Evolutionary conservation across 1,140 invertebrate species (phyloP).

Genomic region (Galendromus occidentalis): DNA sequence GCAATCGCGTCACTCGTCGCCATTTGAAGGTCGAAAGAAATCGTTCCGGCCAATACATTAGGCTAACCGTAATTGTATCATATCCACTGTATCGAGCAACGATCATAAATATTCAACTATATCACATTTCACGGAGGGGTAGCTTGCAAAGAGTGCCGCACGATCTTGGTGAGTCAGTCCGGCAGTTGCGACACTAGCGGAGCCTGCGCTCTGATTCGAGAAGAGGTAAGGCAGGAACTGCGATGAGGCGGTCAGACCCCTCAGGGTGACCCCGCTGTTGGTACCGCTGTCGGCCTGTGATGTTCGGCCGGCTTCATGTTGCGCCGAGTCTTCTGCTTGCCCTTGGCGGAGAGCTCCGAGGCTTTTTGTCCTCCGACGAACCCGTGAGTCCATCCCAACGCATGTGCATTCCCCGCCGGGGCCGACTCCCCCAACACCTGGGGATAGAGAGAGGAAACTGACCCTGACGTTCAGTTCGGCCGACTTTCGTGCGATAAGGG

Average conservation of each 20-base stretch:
- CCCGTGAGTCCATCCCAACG: not conserved
- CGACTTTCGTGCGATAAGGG: no score
- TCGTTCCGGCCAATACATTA: no score
- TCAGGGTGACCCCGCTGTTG: constrained; percentile 17
- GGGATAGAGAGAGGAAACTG: no score
- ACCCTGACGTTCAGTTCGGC: no score
- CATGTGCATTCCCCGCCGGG: not conserved
- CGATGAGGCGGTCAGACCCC: constrained; percentile 15
- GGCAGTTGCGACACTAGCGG: constrained; percentile 13
- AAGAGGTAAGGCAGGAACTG: constrained; percentile 16
- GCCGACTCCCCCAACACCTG: no score
- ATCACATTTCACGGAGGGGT: constrained; percentile 82
- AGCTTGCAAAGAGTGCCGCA: constrained; percentile 56
- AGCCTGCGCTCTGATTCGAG: constrained; percentile 17
- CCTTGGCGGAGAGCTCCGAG: constrained; percentile 16
- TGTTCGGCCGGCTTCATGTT: not conserved
- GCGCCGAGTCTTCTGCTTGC: constrained; percentile 4
- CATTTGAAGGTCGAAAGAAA: no score
- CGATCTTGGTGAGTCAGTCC: constrained; percentile 17
- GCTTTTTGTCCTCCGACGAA: constrained; percentile 16
- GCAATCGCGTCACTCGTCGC: no score
- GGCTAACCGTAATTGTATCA: no score
- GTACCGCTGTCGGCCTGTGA: not conserved
- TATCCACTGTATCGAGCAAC: constrained; percentile 3
- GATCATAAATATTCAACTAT: constrained; percentile 73